Conservation (phyloP, 1,140 invertebrate species). For the Apis cerana region DNA sequence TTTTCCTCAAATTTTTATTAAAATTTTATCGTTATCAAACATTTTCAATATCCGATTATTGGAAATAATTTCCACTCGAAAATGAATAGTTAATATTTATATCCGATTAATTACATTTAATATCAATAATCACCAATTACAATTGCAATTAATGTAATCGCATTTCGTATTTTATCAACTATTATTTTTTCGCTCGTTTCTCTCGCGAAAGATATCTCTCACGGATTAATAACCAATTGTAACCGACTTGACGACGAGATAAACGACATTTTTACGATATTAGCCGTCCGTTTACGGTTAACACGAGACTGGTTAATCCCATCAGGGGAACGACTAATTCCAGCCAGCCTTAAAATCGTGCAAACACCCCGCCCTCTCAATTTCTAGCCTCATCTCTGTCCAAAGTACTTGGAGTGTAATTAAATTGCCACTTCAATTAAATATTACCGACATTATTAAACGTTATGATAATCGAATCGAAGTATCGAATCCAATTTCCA, state of each 20-base stretch:
- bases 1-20: no score
- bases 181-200: neutral
- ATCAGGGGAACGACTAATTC: neutral
- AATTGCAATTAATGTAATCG: no score
- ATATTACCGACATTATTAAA: conserved; percentile 16
- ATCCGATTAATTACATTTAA: no score
- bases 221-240: neutral
- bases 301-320: neutral
- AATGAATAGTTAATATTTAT: no score
- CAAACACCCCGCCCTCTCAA: conserved; percentile 1
- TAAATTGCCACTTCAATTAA: conserved; percentile 8
- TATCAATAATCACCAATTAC: no score
- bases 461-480: neutral
- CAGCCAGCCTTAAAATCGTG: conserved; percentile 9
- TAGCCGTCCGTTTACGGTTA: neutral
- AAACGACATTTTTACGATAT: neutral
- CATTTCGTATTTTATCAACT: neutral
- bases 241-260: neutral
- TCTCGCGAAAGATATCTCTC: neutral
- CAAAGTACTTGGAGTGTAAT: neutral
- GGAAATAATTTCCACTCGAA: no score
- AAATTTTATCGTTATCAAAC: no score
- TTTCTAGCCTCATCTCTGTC: conserved; percentile 1
- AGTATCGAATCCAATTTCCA: neutral
- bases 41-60: no score